A percentile compares a stretch with the other conserved stretches of the same genome.
phyloP scores from a whole-genome alignment of 2,888 invertebrate species.

The Calliopum simillimum region DNA sequence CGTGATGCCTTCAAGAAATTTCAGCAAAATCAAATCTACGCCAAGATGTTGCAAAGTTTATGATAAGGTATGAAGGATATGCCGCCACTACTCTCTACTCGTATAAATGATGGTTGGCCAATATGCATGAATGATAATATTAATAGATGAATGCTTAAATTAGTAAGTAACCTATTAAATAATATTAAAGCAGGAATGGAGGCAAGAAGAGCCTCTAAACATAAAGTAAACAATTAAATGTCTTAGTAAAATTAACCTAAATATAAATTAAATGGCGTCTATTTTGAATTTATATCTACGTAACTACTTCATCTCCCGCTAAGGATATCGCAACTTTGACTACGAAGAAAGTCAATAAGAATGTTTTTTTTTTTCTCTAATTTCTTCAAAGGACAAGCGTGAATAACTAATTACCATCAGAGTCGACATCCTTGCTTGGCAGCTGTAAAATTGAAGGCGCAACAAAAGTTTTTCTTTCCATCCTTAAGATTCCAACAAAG shows the following conservation, averaged over 20 bases:
- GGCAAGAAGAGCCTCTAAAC: too few species aligned
- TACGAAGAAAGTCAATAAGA: conserved; percentile 13
- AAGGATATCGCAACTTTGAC: neutral
- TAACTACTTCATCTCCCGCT: neutral
- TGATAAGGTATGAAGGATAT: conserved; percentile 40
- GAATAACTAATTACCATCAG: conserved; percentile 62
- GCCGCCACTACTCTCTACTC: too few species aligned
- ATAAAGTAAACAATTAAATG: too few species aligned
- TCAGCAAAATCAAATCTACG: conserved; percentile 60
- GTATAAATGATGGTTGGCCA: too few species aligned
- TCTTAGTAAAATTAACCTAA: too few species aligned
- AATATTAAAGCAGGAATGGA: too few species aligned
- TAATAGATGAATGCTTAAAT: too few species aligned
- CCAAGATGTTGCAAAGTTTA: conserved; percentile 60
- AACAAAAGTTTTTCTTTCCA: conserved; percentile 13
- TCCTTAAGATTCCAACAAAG: conserved; percentile 11
- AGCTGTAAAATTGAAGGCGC: conserved; percentile 23
- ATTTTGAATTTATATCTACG: neutral
- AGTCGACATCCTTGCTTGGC: conserved; percentile 31
- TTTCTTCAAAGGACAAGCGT: conserved; percentile 52
- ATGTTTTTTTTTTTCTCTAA: conserved; percentile 37
- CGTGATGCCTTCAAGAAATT: conserved; percentile 63
- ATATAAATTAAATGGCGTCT: too few species aligned
- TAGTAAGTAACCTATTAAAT: too few species aligned
- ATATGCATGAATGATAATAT: too few species aligned